Evolutionary conservation across 2,888 invertebrate genomes (phyloP).

Genomic region (Amphipoea lucens): DNA sequence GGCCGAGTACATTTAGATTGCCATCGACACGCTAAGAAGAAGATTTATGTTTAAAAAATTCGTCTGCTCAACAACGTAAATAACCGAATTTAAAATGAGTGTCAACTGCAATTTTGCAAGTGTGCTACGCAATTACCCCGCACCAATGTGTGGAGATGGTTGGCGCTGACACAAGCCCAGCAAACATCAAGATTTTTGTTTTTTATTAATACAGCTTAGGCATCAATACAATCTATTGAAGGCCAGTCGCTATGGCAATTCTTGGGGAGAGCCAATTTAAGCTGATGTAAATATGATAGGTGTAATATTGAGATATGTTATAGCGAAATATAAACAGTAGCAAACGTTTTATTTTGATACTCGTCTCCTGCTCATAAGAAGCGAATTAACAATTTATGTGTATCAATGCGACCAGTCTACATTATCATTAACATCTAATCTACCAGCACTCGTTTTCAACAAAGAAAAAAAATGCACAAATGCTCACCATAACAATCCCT

Average conservation of each 20-base stretch:
- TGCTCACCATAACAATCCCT: constrained; percentile 92
- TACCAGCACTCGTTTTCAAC: background rate
- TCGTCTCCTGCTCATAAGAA: background rate
- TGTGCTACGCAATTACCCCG: no score
- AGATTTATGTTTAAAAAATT: background rate
- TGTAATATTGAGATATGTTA: background rate
- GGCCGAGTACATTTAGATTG: no score
- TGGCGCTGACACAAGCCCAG: background rate
- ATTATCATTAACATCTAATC: background rate
- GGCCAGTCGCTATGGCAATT: background rate
- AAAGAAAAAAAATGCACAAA: background rate
- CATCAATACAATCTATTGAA: background rate
- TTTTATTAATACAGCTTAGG: background rate
- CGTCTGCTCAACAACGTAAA: background rate
- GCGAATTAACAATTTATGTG: background rate
- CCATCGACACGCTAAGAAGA: no score
- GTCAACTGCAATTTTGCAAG: background rate
- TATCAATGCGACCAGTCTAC: background rate
- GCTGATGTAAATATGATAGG: background rate
- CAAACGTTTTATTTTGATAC: background rate
- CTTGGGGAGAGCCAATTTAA: background rate
- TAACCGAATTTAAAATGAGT: background rate
- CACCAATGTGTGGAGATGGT: background rate
- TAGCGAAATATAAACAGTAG: background rate
- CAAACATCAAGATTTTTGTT: background rate